Base-by-base conservation (phyloP, 2,113 vertebrate species). In the Elaphurus davidianus region DNA sequence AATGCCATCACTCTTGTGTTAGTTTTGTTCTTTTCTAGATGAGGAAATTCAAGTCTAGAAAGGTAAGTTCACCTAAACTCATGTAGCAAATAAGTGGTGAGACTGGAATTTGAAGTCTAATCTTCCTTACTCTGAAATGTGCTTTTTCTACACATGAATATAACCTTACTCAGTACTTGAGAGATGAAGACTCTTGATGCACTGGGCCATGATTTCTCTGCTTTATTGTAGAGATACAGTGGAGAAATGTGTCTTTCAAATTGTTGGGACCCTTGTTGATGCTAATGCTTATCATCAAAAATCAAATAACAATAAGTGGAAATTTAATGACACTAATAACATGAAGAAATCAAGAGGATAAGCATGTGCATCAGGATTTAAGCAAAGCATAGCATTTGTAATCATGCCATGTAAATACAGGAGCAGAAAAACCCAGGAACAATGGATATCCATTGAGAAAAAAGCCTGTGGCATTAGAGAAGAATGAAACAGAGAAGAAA, bases 361-460 rank as follows among this genome's bases (percentile, higher is more conserved):
- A 36, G 67, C 91, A 71, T 88, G 43, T 59, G 59, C 95, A 95
- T 93, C 62, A 71, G 60, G 14, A 33, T 52, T 71, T 78, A 81
- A 95, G 87, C 36, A 79, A 87, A 84, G 59, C 40, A 40, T 78
- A 62, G 30, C 89, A 79, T 96, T 74, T 94, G 15, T 87, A 90
- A 84, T 33, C 84, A 87, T 57, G 40, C 82, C 79, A 43, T 91
- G 83, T 85, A 83, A 81, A 97, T 47, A 36, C 50, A 78, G 43
- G 71, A 71, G 85, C 25, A 89, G 85, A n/a, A 79, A 94, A 94
- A 94, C 50, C 60, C 30, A 60, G 64, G 74, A 97, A 96, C 88
- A 97, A 96, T 97, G 89, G 94, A 1, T 74, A 86, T 93, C 93
- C 86, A 87, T 87, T 94, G 95, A 98, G 97, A 55, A 92, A 96